Evolutionary conservation across 2,113 vertebrate genomes (phyloP).

Genomic region (Ctenomys sociabilis): DNA sequence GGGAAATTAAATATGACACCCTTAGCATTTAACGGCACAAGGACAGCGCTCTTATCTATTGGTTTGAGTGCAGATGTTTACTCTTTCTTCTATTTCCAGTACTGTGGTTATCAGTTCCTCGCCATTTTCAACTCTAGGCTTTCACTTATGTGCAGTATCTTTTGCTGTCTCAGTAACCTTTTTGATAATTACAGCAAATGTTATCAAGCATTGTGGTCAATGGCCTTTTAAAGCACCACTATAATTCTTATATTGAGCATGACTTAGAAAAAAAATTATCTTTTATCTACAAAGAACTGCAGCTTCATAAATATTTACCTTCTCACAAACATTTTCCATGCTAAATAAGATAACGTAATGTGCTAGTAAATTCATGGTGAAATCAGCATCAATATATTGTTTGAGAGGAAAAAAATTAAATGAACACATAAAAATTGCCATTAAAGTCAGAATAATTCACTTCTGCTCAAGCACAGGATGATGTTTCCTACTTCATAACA

Average conservation of each 20-base stretch:
- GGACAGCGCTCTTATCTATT: neutral
- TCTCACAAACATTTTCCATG: conserved; percentile 78
- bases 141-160: conserved; percentile 65
- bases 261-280: conserved; percentile 79
- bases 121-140: conserved; percentile 53
- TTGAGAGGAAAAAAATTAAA: conserved; percentile 57
- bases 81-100: conserved; percentile 44
- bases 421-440: neutral
- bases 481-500: neutral
- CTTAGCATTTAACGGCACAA: neutral
- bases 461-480: neutral
- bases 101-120: neutral
- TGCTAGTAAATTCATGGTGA: conserved; percentile 77
- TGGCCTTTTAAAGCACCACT: conserved; percentile 79
- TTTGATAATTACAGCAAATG: conserved; percentile 76
- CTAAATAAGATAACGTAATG: conserved; percentile 75
- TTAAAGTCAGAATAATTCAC: neutral
- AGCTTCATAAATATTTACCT: conserved; percentile 86
- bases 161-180: conserved; percentile 75
- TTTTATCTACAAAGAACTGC: conserved; percentile 74
- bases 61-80: conserved; percentile 38
- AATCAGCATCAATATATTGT: conserved; percentile 76
- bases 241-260: conserved; percentile 79
- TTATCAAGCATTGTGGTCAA: conserved; percentile 75
- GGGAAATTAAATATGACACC: conserved; percentile 3